Evolutionary conservation across 2,797 vertebrate species (phyloP).

Genomic region (Ispidina lecontei): DNA sequence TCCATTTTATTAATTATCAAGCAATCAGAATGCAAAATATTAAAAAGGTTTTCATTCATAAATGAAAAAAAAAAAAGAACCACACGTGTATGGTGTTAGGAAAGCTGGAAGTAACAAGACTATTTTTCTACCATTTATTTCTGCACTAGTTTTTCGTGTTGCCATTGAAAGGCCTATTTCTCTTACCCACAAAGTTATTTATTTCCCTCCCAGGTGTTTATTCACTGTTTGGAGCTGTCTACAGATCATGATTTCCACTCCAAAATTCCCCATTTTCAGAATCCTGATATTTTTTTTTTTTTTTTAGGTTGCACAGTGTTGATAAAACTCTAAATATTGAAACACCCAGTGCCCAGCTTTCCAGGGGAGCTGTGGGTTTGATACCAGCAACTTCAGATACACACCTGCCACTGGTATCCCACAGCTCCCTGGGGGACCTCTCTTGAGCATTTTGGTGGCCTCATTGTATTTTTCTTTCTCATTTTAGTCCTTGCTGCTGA

Average conservation of each 20-base stretch:
- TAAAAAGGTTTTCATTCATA: not conserved
- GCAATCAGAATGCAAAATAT: not conserved
- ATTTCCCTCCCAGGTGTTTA: not conserved
- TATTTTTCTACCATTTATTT: not conserved
- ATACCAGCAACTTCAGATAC: fast-evolving
- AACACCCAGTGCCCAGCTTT: fast-evolving
- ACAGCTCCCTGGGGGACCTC: not conserved
- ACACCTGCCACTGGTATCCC: not conserved
- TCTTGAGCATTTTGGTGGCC: not conserved
- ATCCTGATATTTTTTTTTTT: not conserved
- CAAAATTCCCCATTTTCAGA: not conserved
- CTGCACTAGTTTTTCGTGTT: not conserved
- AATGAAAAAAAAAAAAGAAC: not conserved
- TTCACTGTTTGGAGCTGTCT: not conserved
- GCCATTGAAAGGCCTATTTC: not conserved
- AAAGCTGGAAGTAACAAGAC: fast-evolving
- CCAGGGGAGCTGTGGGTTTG: not conserved
- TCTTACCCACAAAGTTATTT: not conserved
- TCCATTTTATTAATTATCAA: not conserved
- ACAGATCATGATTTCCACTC: not conserved
- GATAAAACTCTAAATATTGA: not conserved
- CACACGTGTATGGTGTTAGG: fast-evolving
- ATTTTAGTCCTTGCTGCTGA: not conserved
- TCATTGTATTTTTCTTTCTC: not conserved
- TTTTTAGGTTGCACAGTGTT: fast-evolving